phyloP scores from a whole-genome alignment of 35 echinoderm and acorn worm species.

The Patiria miniata region DNA sequence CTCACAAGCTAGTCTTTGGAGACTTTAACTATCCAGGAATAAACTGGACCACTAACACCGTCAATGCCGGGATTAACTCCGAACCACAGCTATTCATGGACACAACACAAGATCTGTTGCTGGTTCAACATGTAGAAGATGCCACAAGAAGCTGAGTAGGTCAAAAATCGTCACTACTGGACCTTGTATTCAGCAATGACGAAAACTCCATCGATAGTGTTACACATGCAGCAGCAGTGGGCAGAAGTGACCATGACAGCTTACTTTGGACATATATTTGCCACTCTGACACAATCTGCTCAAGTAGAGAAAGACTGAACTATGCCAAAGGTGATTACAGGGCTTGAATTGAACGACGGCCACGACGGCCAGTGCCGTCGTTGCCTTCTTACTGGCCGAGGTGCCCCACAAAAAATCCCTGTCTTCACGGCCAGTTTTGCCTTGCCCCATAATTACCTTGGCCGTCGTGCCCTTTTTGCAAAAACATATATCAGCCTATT shows the following conservation, averaged over 20 bases:
- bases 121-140: not conserved
- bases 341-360: no score
- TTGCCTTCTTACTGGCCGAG: no score
- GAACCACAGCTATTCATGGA: not conserved
- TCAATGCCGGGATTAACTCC: not conserved
- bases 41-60: not conserved
- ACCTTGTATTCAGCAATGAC: not conserved
- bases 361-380: not conserved
- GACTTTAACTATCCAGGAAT: not conserved
- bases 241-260: constrained; percentile 25
- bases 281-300: not conserved
- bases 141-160: no score
- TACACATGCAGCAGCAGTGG: no score
- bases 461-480: no score
- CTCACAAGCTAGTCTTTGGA: no score
- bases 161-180: no score
- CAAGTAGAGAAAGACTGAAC: not conserved
- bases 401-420: no score
- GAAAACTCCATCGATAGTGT: not conserved
- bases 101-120: not conserved
- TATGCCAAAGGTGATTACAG: not conserved
- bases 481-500: no score
- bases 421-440: no score
- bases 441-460: no score
- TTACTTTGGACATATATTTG: not conserved